phyloP scores from a whole-genome alignment of 2,888 invertebrate species.

The Oligia latruncula region DNA sequence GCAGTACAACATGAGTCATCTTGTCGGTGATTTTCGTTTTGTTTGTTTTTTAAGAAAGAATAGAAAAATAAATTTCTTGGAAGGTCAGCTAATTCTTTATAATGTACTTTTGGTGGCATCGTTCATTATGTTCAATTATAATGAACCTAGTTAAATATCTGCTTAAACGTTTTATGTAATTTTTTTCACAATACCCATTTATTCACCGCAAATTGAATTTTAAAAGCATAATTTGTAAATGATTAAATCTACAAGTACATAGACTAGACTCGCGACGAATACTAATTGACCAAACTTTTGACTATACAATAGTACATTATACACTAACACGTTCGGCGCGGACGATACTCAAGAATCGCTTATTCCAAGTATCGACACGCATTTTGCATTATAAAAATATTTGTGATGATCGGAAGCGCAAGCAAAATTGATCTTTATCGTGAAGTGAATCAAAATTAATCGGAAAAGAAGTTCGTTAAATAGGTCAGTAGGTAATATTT shows the following conservation, averaged over 20 bases:
- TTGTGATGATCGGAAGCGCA: neutral
- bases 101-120: neutral
- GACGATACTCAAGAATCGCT: conserved; percentile 27
- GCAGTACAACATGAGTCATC: neutral
- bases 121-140: neutral
- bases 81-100: neutral
- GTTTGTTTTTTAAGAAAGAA: neutral
- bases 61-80: no score
- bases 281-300: conserved; percentile 19
- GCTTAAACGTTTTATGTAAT: neutral
- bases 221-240: neutral
- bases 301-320: conserved; percentile 39
- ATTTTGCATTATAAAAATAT: conserved; percentile 25
- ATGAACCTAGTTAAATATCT: neutral
- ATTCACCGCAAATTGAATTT: neutral
- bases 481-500: neutral
- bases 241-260: conserved; percentile 14
- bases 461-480: neutral
- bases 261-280: conserved; percentile 30
- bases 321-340: conserved; percentile 27
- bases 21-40: neutral
- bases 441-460: neutral
- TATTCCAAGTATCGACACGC: conserved; percentile 35
- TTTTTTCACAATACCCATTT: neutral
- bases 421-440: neutral